These are phyloP conservation scores for Echinometra lucunter DNA, from an alignment of 53 echinoderm and acorn worm species.

Conservation along the genomic window DNA sequence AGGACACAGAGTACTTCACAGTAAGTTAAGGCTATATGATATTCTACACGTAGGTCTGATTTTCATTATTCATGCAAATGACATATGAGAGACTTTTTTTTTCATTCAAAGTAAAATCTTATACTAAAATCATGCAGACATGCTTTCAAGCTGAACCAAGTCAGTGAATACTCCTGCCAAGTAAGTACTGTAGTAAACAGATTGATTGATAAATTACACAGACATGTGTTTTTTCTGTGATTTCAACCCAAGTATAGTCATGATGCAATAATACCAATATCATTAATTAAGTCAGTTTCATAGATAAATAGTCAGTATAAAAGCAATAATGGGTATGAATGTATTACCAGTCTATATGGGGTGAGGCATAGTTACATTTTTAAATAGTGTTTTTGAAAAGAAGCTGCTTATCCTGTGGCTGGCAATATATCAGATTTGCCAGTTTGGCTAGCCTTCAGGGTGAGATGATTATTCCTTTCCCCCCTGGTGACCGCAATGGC, in stretches of 20 bases:
- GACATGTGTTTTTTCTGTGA: background rate
- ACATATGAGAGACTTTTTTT: too few relatives aligned
- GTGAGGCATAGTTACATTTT: background rate
- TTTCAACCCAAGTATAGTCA: background rate
- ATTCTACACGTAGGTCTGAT: too few relatives aligned
- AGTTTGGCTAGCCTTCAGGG: conserved; percentile 11
- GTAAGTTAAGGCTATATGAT: too few relatives aligned
- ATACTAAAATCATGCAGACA: background rate
- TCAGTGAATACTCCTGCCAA: background rate
- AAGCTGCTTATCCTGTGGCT: background rate
- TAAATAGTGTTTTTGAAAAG: background rate
- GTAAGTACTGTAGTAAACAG: background rate
- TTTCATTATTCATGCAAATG: too few relatives aligned
- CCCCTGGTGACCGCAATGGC: conserved; percentile 8
- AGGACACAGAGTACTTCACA: background rate
- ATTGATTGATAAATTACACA: background rate
- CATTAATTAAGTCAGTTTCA: background rate
- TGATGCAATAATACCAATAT: background rate
- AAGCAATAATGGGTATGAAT: background rate
- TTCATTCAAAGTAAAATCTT: too few relatives aligned
- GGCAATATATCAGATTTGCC: conserved; percentile 31
- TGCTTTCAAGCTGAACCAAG: background rate
- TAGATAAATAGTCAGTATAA: background rate
- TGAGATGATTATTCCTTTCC: conserved; percentile 34
- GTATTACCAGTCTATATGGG: too few relatives aligned